Percentiles rank a stretch among this genome's conserved stretches.
Conservation (phyloP, 2,113 vertebrate species). For the Melanerpes formicivorus region DNA sequence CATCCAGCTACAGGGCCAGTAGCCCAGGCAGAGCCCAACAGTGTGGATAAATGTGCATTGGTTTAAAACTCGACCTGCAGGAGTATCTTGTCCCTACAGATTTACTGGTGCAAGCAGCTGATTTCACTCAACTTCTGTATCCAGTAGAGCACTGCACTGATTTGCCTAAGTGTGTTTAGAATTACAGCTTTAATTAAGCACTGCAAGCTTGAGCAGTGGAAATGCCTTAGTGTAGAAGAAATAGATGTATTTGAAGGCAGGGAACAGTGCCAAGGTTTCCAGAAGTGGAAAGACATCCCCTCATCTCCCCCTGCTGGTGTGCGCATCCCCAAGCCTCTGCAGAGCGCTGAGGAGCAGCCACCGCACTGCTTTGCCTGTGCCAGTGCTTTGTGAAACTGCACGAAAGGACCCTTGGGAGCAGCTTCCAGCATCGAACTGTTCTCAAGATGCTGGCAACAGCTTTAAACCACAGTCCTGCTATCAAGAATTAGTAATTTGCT, state of each 20-base stretch:
- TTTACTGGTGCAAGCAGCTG: neutral
- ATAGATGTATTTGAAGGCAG: neutral
- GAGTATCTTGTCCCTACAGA: neutral
- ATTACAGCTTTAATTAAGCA: constrained; percentile 16
- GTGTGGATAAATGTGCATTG: neutral
- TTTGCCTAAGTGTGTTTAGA: neutral
- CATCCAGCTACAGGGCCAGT: constrained; percentile 56
- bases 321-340: neutral
- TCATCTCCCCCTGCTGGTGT: constrained; percentile 45
- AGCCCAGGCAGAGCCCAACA: constrained; percentile 14
- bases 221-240: neutral
- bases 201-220: neutral
- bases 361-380: neutral
- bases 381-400: neutral
- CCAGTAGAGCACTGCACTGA: neutral
- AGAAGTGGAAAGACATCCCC: constrained; percentile 31
- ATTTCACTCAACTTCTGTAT: neutral
- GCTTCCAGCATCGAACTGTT: constrained; percentile 25
- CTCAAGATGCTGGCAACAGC: constrained; percentile 13
- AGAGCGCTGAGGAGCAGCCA: neutral
- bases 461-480: constrained; percentile 26
- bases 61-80: neutral
- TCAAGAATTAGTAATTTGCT: constrained; percentile 48
- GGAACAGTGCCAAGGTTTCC: neutral
- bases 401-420: constrained; percentile 15